Conservation (phyloP, 2,113 vertebrate genomes). For the Salvelinus namaycush region DNA sequence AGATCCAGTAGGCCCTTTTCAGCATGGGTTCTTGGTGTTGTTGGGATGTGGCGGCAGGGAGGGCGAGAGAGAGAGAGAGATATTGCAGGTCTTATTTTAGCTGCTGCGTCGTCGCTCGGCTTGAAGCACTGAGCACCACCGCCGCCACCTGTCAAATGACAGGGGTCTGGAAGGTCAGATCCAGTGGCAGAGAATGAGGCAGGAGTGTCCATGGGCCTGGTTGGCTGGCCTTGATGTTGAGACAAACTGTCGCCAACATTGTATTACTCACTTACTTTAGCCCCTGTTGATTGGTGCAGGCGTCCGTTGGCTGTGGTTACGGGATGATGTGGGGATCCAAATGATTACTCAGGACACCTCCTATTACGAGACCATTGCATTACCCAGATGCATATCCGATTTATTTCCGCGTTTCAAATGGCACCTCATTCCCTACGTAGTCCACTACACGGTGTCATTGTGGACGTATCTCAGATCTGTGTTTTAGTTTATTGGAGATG, state of each 20-base stretch:
- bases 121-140: too few relatives aligned
- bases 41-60: background rate
- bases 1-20: constrained; percentile 13
- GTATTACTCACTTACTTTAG: constrained; percentile 11
- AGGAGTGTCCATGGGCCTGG: background rate
- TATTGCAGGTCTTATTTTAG: too few relatives aligned
- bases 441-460: too few relatives aligned
- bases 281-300: background rate
- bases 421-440: too few relatives aligned
- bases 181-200: background rate
- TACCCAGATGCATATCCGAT: background rate
- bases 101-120: too few relatives aligned
- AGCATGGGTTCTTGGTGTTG: background rate
- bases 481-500: background rate
- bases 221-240: background rate
- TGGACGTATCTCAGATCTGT: background rate
- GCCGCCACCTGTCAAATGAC: constrained; percentile 7
- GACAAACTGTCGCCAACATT: constrained; percentile 4
- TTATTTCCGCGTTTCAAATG: too few relatives aligned
- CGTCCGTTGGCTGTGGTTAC: background rate
- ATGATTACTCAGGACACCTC: background rate
- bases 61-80: background rate
- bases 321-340: background rate
- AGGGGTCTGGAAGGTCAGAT: background rate
- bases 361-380: background rate